Evolutionary conservation across 2,797 vertebrate species (phyloP), one percentile per base, ranked within the genome.

Genomic region (Sparidentex hasta): DNA sequence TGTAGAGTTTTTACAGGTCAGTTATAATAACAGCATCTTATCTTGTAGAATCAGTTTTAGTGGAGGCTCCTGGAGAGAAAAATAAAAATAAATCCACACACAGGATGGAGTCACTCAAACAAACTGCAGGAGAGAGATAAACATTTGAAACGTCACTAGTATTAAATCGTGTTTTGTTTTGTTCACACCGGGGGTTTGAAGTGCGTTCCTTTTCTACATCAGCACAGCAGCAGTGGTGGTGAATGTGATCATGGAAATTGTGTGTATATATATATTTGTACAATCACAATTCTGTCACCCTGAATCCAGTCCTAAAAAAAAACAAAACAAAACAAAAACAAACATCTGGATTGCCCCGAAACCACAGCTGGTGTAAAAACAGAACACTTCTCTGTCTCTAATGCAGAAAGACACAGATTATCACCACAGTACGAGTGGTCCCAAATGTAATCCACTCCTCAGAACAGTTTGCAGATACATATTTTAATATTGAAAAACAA

Each of bases 41-140:
- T 85, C 83, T 64, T 62, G 87, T 55, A 82, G 82, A 81, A 71
- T 74, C 58, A 1, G 78, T 74, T 85, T 83, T 29, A 74, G 71
- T 74, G 58, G 48, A 78, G 83, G 81, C 80, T 84, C 87, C 87
- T 72, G 82, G 38, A 82, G 76, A 74, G 70, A 69, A 41, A 74
- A 88, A 80, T 59, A 27, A 71, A 73, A 90, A 91, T 74, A 78
- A 76, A 91, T 84, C 87, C 90, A 95, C 94, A 94, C 90, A 87
- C 88, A 83, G 80, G 75, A 85, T 92, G 87, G 85, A 93, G 90
- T 84, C 89, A 88, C 77, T 82, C 88, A 43, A 70, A 78, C 83
- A 82, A 83, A 90, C 87, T 75, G 86, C 84, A 88, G 81, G 71
- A 73, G 73, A 77, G 82, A 80, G 65, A 82, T 13, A 75, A n/a